A percentile compares a stretch with the other conserved stretches of the same genome.
Conservation (phyloP, 2,888 invertebrate genomes). For the Meganola albula region DNA sequence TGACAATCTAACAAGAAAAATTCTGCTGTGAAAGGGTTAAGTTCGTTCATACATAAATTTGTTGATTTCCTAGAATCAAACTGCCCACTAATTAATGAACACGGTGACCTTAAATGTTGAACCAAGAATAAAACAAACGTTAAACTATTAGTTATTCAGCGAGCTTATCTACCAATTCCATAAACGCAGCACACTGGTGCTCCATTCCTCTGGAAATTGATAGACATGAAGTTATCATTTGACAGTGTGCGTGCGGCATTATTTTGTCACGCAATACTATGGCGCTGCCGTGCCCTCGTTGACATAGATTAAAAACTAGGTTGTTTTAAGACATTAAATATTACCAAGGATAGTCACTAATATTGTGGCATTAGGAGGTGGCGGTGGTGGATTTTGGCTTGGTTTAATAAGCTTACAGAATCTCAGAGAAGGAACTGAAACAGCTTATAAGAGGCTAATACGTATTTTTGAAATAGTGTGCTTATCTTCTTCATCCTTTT, state of each 20-base stretch:
- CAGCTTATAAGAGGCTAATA: too few relatives aligned
- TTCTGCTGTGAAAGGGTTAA: too few relatives aligned
- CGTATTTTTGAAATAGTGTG: too few relatives aligned
- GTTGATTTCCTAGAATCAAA: neutral
- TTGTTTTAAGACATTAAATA: too few relatives aligned
- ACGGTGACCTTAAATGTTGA: slow-evolving; percentile 23
- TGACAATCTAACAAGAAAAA: too few relatives aligned
- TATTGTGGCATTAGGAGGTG: too few relatives aligned
- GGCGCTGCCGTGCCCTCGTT: slow-evolving; percentile 49
- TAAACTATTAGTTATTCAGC: slow-evolving; percentile 41
- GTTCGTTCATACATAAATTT: slow-evolving; percentile 1
- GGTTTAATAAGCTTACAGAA: too few relatives aligned
- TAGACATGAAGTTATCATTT: slow-evolving; percentile 76
- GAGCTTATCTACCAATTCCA: slow-evolving; percentile 57
- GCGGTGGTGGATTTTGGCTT: too few relatives aligned
- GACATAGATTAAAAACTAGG: slow-evolving; percentile 51
- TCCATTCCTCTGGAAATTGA: slow-evolving; percentile 71
- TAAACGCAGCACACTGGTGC: slow-evolving; percentile 49
- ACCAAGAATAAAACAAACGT: slow-evolving; percentile 26
- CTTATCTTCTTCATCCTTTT: too few relatives aligned
- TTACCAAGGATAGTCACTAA: too few relatives aligned
- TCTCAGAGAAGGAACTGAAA: too few relatives aligned
- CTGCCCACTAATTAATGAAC: slow-evolving; percentile 19
- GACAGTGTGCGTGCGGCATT: slow-evolving; percentile 68
- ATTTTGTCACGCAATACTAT: slow-evolving; percentile 63